phyloP scores from a whole-genome alignment of 2,113 vertebrate species.

The Columba janthina region DNA sequence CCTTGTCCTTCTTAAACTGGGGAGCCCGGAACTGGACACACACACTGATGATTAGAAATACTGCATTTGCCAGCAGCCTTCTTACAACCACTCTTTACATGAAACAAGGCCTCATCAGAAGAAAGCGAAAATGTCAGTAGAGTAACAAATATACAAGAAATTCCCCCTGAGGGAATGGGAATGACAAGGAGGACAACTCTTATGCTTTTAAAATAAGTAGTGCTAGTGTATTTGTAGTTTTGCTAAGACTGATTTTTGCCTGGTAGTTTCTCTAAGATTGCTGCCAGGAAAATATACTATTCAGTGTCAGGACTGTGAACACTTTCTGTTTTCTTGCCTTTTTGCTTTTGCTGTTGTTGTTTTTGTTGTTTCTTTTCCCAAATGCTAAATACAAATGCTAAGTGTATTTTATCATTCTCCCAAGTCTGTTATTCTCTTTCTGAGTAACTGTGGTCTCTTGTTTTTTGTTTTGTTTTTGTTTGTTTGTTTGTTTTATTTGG shows the following conservation, averaged over 20 bases:
- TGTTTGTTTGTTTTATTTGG: no score
- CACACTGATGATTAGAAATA: background rate
- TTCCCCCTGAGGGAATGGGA: background rate
- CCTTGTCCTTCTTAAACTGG: no score
- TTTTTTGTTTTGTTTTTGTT: no score
- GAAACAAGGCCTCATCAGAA: background rate
- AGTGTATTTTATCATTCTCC: background rate
- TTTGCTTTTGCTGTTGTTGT: background rate
- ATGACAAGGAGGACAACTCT: background rate
- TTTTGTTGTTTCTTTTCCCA: background rate
- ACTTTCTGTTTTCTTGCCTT: background rate
- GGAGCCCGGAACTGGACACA: no score
- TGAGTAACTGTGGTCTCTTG: background rate
- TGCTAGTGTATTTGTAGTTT: background rate
- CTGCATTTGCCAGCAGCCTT: background rate
- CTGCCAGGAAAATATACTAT: background rate
- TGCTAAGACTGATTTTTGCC: background rate
- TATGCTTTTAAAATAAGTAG: background rate
- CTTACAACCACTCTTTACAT: background rate
- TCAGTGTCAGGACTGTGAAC: background rate
- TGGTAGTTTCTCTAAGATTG: background rate
- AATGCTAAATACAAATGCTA: background rate
- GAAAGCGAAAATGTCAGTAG: background rate
- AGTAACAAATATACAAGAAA: background rate
- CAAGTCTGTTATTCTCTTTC: background rate